Percentiles rank a stretch among this genome's conserved stretches.
Evolutionary conservation across 2,113 vertebrate species (phyloP).

Genomic region (Peromyscus polionotus): DNA sequence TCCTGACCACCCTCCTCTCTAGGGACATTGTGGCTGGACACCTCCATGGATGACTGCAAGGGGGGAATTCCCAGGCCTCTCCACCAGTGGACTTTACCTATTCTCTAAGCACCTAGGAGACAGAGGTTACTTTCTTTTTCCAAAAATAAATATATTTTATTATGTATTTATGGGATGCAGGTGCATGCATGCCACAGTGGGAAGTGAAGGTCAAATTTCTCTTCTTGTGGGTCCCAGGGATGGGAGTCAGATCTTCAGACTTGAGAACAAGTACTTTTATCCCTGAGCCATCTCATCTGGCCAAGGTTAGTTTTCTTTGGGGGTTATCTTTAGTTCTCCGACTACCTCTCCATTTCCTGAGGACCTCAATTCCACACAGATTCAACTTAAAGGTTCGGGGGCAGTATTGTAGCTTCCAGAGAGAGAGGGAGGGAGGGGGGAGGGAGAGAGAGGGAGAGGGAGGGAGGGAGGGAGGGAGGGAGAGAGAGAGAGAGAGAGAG

Average conservation of each 20-base stretch:
- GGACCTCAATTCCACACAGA: neutral
- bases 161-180: neutral
- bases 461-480: neutral
- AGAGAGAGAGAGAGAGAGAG: neutral
- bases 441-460: neutral
- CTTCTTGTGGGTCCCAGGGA: neutral
- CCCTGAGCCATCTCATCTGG: too few relatives aligned
- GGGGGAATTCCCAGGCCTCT: accelerated
- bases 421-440: too few relatives aligned
- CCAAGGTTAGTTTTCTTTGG: neutral
- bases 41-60: accelerated
- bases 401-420: accelerated
- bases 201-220: neutral
- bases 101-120: accelerated
- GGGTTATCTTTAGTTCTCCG: neutral
- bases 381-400: neutral
- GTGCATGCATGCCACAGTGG: too few relatives aligned
- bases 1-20: neutral
- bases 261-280: neutral
- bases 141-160: neutral
- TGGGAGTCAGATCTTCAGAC: neutral
- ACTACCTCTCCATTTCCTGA: neutral
- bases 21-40: neutral
- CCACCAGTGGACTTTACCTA: accelerated
- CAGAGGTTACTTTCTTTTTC: too few relatives aligned